These are phyloP conservation scores for Papilio machaon DNA, from an alignment of 1,140 invertebrate species.

Conservation along the genomic window DNA sequence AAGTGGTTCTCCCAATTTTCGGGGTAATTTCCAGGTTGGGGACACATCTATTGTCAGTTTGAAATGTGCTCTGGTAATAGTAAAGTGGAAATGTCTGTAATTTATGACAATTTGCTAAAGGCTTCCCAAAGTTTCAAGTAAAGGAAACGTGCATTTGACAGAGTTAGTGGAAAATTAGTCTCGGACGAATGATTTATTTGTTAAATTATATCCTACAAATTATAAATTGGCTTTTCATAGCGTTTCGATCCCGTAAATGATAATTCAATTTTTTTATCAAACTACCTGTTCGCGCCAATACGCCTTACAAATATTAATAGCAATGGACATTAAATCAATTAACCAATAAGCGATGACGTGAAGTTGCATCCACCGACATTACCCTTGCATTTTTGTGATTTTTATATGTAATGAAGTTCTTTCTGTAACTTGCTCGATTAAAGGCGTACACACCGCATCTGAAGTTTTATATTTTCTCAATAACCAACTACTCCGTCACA, in stretches of 20 bases:
- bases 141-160: constrained; percentile 35
- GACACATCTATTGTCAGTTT: constrained; percentile 56
- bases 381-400: no score
- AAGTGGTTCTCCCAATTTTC: constrained; percentile 63
- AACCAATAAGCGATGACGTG: no score
- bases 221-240: constrained; percentile 13
- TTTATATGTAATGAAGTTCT: no score
- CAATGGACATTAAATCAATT: no score
- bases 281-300: no score
- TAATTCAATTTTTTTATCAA: neutral
- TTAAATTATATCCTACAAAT: constrained; percentile 27
- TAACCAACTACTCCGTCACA: no score
- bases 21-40: constrained; percentile 59
- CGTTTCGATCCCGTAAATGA: neutral
- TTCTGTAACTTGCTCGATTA: no score
- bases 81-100: constrained; percentile 54
- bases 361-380: no score
- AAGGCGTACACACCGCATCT: no score
- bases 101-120: constrained; percentile 58
- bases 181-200: constrained; percentile 30
- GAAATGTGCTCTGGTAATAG: constrained; percentile 63
- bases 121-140: constrained; percentile 36
- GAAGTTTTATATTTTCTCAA: no score
- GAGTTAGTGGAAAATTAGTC: constrained; percentile 26
- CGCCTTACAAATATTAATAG: no score